Conservation (phyloP, 2,888 invertebrate genomes). For the Notodonta dromedarius region DNA sequence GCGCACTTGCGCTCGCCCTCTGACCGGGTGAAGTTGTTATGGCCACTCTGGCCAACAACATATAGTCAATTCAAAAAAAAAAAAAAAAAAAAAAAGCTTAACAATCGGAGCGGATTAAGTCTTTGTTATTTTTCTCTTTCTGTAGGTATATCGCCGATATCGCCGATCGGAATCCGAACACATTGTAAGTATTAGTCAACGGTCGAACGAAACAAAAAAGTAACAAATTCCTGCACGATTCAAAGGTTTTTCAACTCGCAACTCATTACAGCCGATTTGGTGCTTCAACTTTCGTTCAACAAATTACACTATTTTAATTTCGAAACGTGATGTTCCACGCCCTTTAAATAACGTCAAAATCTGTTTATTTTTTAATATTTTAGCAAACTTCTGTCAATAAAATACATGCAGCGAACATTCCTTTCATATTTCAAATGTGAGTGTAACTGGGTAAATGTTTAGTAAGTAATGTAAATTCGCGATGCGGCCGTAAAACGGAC, state of each 20-base stretch:
- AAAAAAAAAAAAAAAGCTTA: too few relatives aligned
- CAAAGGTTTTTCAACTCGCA: slow-evolving; percentile 61
- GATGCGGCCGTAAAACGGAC: slow-evolving; percentile 45
- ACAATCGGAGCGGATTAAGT: not conserved
- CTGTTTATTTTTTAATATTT: not conserved
- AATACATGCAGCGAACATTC: slow-evolving; percentile 39
- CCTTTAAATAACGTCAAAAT: slow-evolving; percentile 8
- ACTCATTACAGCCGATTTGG: slow-evolving; percentile 11
- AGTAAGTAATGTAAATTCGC: slow-evolving; percentile 27
- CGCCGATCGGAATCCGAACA: slow-evolving; percentile 17
- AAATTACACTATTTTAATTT: slow-evolving; percentile 16
- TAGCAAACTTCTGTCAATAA: not conserved
- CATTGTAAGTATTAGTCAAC: slow-evolving; percentile 32
- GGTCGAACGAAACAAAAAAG: slow-evolving; percentile 43
- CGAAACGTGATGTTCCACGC: slow-evolving; percentile 15
- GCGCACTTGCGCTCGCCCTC: too few relatives aligned
- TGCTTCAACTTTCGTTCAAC: slow-evolving; percentile 9
- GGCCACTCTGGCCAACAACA: too few relatives aligned
- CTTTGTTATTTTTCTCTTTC: not conserved
- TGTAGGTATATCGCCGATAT: not conserved
- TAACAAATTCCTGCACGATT: slow-evolving; percentile 64
- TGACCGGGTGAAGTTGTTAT: too few relatives aligned
- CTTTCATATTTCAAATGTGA: slow-evolving; percentile 40
- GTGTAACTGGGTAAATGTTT: slow-evolving; percentile 29
- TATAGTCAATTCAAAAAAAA: too few relatives aligned